Evolutionary conservation across 2,797 vertebrate species (phyloP).

Genomic region (Ibycter americanus): DNA sequence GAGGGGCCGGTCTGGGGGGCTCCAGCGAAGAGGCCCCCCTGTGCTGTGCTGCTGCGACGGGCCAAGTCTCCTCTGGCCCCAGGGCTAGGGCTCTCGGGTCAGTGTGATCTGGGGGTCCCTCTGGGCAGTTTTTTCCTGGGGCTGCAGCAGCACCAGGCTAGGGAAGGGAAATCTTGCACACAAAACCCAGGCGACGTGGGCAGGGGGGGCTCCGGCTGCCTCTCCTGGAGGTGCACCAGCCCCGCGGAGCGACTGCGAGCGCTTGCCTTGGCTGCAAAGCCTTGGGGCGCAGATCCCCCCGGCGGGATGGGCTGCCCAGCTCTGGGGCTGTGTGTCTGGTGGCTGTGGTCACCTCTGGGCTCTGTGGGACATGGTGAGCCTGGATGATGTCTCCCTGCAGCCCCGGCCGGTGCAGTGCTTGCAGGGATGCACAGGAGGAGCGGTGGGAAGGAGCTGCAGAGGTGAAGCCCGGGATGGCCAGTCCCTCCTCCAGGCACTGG

Average conservation of each 20-base stretch:
- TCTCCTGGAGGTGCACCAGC: not conserved
- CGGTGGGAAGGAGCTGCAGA: not conserved
- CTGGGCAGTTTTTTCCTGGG: not conserved
- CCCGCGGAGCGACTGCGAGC: fast-evolving
- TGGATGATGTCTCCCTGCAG: not conserved
- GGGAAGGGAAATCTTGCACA: not conserved
- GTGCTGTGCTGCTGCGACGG: fast-evolving
- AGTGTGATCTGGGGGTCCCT: not conserved
- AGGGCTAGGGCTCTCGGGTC: fast-evolving
- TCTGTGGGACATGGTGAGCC: fast-evolving
- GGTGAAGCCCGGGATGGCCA: not conserved
- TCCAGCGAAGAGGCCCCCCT: not conserved
- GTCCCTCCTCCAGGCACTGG: not conserved
- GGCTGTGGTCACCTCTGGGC: not conserved
- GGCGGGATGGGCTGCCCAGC: fast-evolving
- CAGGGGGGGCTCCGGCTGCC: not conserved
- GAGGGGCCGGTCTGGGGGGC: not conserved
- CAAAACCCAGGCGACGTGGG: fast-evolving
- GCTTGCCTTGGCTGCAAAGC: not conserved
- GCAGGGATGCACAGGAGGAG: fast-evolving
- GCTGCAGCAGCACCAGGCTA: not conserved
- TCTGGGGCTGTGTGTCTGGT: fast-evolving
- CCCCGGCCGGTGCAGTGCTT: not conserved
- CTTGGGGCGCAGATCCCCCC: fast-evolving
- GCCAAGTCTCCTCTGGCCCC: not conserved